Conservation (phyloP, 2,888 invertebrate species). For the Agrotis exclamationis region DNA sequence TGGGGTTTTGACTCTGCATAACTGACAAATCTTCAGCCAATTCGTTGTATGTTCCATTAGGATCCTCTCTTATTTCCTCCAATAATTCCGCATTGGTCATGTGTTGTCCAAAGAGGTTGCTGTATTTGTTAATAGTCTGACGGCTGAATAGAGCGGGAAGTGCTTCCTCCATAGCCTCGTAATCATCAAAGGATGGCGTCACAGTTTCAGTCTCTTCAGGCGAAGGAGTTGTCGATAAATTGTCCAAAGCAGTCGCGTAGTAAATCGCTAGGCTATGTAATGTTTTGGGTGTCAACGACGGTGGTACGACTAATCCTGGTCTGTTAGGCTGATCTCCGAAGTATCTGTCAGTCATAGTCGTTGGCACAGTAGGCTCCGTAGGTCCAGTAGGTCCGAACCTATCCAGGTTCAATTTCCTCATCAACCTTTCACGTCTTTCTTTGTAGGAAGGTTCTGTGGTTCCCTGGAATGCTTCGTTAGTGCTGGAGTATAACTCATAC, state of each 20-base stretch:
- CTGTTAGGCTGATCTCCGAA: constrained; percentile 87
- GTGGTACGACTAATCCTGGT: constrained; percentile 93
- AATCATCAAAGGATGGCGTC: constrained; percentile 79
- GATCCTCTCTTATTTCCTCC: constrained; percentile 84
- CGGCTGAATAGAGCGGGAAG: constrained; percentile 92
- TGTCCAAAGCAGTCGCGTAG: constrained; percentile 94
- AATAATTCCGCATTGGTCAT: constrained; percentile 80
- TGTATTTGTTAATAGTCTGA: constrained; percentile 93
- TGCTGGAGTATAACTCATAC: constrained; percentile 75
- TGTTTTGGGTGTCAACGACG: constrained; percentile 94
- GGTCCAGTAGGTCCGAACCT: constrained; percentile 88
- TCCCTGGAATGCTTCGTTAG: constrained; percentile 70
- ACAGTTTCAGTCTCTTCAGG: constrained; percentile 81
- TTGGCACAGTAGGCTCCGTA: constrained; percentile 83
- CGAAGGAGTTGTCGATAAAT: constrained; percentile 85
- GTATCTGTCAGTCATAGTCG: constrained; percentile 85
- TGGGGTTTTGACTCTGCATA: constrained; percentile 92
- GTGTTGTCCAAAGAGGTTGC: constrained; percentile 82
- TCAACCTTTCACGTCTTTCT: constrained; percentile 93
- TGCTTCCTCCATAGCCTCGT: constrained; percentile 86
- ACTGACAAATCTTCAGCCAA: constrained; percentile 90
- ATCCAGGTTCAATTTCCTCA: constrained; percentile 93
- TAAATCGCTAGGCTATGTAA: constrained; percentile 95
- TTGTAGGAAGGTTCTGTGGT: constrained; percentile 88
- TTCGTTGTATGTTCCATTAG: constrained; percentile 85